phyloP scores from a whole-genome alignment of 2,888 invertebrate genomes.

The Ceraclea dissimilis region DNA sequence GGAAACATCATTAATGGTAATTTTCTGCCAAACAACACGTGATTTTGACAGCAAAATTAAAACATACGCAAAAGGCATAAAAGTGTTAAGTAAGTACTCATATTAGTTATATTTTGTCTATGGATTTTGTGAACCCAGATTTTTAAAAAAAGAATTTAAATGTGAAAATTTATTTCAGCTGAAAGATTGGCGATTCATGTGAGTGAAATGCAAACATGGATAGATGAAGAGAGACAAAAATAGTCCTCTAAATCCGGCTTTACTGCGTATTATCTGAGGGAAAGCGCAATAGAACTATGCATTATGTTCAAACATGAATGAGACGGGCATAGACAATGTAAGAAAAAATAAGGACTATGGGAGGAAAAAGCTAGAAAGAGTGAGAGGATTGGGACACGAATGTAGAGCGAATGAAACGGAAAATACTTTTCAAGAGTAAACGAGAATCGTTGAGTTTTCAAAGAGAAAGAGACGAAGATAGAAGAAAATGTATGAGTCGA shows the following conservation, averaged over 20 bases:
- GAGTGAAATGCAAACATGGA: background rate
- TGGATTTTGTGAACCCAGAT: background rate
- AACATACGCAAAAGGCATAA: too few species aligned
- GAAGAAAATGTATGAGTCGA: background rate
- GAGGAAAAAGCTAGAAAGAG: background rate
- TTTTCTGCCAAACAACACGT: too few species aligned
- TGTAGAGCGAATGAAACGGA: background rate
- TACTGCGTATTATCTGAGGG: background rate
- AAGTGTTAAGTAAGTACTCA: background rate
- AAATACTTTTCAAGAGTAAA: background rate
- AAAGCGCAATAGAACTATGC: background rate
- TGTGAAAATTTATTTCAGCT: too few species aligned
- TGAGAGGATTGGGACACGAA: background rate
- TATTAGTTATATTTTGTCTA: background rate
- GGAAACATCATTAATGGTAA: too few species aligned
- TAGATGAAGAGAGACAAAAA: background rate
- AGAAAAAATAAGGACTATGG: background rate
- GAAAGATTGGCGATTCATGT: background rate
- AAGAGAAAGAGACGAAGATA: background rate
- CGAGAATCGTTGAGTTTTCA: background rate
- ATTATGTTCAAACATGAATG: background rate
- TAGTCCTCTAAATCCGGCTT: background rate
- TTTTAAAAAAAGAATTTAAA: background rate
- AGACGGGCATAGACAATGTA: background rate
- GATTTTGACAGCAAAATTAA: too few species aligned